A percentile compares a stretch with the other conserved stretches of the same genome.
These are phyloP conservation scores for Lycopodina hypogea DNA, from an alignment of 37 sponge, comb jelly and placozoan genomes.

Conservation along the genomic window DNA sequence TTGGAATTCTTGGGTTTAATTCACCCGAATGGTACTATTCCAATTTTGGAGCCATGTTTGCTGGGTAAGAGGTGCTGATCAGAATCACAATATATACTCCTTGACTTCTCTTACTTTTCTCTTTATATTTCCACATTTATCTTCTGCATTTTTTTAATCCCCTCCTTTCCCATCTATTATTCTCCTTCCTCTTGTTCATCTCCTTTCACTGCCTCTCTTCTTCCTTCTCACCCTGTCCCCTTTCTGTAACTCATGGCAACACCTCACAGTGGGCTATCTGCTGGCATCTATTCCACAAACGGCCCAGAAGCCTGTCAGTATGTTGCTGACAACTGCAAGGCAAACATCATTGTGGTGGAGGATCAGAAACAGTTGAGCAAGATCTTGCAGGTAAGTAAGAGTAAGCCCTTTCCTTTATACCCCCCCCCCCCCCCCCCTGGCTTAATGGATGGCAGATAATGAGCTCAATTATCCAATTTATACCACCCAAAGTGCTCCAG, in stretches of 20 bases:
- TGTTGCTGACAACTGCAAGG: constrained; percentile 55
- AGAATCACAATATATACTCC: no score
- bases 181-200: constrained; percentile 28
- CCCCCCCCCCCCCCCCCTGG: no score
- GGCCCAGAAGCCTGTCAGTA: constrained; percentile 76
- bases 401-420: no score
- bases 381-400: constrained; percentile 70
- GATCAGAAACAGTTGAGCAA: constrained; percentile 80
- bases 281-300: constrained; percentile 79
- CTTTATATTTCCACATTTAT: neutral
- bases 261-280: constrained; percentile 60
- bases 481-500: neutral
- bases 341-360: constrained; percentile 75
- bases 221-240: constrained; percentile 33
- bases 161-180: neutral
- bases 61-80: constrained; percentile 82
- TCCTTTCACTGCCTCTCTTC: constrained; percentile 32
- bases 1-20: constrained; percentile 83
- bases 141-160: neutral
- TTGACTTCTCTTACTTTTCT: neutral
- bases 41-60: constrained; percentile 76
- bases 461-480: neutral
- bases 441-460: no score
- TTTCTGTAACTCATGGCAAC: neutral
- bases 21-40: constrained; percentile 77